Base-by-base conservation (phyloP, 2,113 vertebrate species). In the Oceanites oceanicus region DNA sequence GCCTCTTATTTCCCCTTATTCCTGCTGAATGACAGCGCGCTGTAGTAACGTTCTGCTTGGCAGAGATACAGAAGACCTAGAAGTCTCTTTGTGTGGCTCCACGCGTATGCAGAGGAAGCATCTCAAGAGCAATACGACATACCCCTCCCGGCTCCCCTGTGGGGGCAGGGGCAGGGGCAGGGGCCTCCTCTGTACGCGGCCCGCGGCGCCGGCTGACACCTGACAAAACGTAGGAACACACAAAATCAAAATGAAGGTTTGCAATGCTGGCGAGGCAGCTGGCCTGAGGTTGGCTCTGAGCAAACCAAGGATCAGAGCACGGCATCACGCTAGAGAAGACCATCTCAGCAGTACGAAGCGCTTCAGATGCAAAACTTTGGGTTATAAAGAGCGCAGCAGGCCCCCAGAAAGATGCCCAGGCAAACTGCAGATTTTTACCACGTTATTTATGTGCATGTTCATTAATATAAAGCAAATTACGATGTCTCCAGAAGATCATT, bases 181-280 rank as follows among this genome's bases (percentile, higher is more conserved):
- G 77, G 0, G 59, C 42, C 59, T 38, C 49, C 55, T 49, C 34
- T 2, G 8, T 12, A 2, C 22, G 32, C 11, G 15, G 83, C 32
- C 62, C 12, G 2, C 1, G 0, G 72, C 16, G 6, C 61, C 19
- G 10, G 80, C 62, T 71, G 80, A 50, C 61, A 93, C 77, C 86
- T 47, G 38, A 73, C 47, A 65, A 34, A 63, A 86, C 0, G 0
- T 0, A 63, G 73, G 27, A 56, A 76, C 1, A 12, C 3, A 13
- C 14, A 32, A 83, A 83, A 59, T 27, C 40, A 27, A 75, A 79
- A 58, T 0, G 13, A 59, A 20, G 15, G 18, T 29, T 82, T 84
- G 38, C 22, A 74, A 21, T 11, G 34, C 38, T 91, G 63, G 55
- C 18, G 32, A 58, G 21, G 55, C 49, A 66, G 72, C 72, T 20